phyloP scores from a whole-genome alignment of 2,888 invertebrate genomes.

The Poecilus cupreus region DNA sequence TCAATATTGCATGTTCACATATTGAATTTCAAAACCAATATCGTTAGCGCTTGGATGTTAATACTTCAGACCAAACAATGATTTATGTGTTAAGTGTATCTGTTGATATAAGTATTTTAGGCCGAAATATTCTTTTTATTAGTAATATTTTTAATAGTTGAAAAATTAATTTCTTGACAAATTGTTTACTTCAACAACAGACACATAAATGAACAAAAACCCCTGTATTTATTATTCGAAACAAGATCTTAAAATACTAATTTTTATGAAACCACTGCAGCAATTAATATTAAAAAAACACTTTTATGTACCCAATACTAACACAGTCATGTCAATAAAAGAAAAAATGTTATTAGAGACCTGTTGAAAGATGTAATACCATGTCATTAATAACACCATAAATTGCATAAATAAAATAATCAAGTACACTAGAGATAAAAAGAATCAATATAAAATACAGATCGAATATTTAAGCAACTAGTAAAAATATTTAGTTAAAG shows the following conservation, averaged over 20 bases:
- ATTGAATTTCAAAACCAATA: constrained; percentile 17
- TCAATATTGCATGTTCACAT: not conserved
- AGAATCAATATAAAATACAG: not conserved
- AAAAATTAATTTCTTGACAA: not conserved
- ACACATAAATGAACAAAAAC: not conserved
- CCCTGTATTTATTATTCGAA: constrained; percentile 7
- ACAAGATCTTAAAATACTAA: not conserved
- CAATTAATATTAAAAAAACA: constrained; percentile 40
- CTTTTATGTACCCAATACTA: constrained; percentile 49
- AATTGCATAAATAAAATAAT: constrained; percentile 48
- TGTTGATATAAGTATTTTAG: not conserved
- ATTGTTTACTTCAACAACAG: not conserved
- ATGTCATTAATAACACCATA: constrained; percentile 59
- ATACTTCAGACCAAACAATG: constrained; percentile 6
- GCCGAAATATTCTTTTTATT: not conserved
- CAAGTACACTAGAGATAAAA: constrained; percentile 15
- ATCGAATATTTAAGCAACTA: constrained; percentile 23
- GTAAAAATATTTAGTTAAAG: not conserved
- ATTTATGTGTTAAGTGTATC: not conserved
- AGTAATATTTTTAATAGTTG: not conserved
- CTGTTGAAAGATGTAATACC: constrained; percentile 59
- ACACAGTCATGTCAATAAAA: constrained; percentile 59
- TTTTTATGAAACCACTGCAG: constrained; percentile 52
- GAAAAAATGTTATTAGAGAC: constrained; percentile 58
- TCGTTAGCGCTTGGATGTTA: constrained; percentile 10